Evolutionary conservation across 2,888 invertebrate species (phyloP), one percentile per base, ranked within the genome.

Genomic region (Callinectes sapidus): DNA sequence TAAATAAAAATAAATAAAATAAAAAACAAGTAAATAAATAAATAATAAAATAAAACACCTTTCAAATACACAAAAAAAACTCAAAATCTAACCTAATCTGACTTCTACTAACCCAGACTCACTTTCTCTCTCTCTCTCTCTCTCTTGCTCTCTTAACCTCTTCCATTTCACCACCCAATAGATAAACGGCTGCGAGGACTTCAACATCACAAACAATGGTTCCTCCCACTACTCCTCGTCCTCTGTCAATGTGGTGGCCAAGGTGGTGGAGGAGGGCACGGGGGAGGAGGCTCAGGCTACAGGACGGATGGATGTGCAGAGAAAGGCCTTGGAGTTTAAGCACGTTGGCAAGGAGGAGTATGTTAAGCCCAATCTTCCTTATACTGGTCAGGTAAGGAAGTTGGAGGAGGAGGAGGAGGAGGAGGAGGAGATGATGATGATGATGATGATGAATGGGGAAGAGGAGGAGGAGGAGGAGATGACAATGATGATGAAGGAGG

Each of bases 311-410:
- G 55, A 48, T 8, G 32, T 92, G 10, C 39, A 92, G 16, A 55
- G 92, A 14, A 66, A 55, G 28, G 90, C 85, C n/a, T 42, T 87
- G 13, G 85, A 54, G 18, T 92, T 90, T 32, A 39, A n/a, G 23
- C 71, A 48, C 14, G 61, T 88, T 35, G 90, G 87, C 86, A 96
- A 96, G 16, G 96, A 96, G 13, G 96, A 96, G 18, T 96, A 97
- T 92, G 97, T 97, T 95, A 97, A 97, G 91, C 97, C 97, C 0
- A 97, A 97, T n/a, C 95, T 98, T 32, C 97, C 97, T 0, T 97
- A 97, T 95, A 97, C 97, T 95, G 96, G 97, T 90, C 97, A 97
- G 96, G 97, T 94, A 18, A 39, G 18, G 96, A 97, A 28, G 92
- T 16, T 3, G 18, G 54, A 1, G 18, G 5, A 16, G 28, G 35